A percentile compares a stretch with the other conserved stretches of the same genome.
Conservation (phyloP, 2,797 vertebrate genomes). For the Sphenopsis melanotis region DNA sequence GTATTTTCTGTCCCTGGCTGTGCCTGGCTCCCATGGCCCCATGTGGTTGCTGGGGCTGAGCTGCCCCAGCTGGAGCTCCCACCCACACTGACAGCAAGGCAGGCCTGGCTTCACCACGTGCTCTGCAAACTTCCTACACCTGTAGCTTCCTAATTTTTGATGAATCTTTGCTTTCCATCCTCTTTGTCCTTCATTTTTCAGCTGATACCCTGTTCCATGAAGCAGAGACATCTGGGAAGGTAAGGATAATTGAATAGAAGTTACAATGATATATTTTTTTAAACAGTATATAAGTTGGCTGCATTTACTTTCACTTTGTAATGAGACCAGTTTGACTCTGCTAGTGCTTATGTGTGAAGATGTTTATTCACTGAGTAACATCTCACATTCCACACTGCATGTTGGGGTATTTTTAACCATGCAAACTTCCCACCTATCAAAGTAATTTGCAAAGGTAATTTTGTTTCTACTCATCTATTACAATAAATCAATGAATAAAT, state of each 20-base stretch:
- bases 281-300: not conserved
- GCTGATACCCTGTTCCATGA: not conserved
- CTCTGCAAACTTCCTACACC: not conserved
- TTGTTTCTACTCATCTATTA: conserved; percentile 37
- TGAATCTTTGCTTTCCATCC: not conserved
- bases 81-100: not conserved
- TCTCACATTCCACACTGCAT: not conserved
- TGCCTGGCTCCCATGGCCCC: not conserved
- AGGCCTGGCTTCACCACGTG: not conserved
- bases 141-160: not conserved
- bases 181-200: not conserved
- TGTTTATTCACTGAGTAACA: not conserved
- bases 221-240: not conserved
- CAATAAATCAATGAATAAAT: conserved; percentile 56
- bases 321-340: not conserved
- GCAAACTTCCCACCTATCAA: conserved; percentile 4
- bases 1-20: not conserved
- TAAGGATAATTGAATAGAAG: not conserved
- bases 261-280: not conserved
- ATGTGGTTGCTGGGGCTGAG: not conserved
- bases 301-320: not conserved
- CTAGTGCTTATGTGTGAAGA: not conserved
- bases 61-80: not conserved
- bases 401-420: not conserved
- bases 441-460: conserved; percentile 56